Percentiles rank a stretch among this genome's conserved stretches.
Evolutionary conservation across 2,113 vertebrate species (phyloP).

Genomic region (Triplophysa rosa): DNA sequence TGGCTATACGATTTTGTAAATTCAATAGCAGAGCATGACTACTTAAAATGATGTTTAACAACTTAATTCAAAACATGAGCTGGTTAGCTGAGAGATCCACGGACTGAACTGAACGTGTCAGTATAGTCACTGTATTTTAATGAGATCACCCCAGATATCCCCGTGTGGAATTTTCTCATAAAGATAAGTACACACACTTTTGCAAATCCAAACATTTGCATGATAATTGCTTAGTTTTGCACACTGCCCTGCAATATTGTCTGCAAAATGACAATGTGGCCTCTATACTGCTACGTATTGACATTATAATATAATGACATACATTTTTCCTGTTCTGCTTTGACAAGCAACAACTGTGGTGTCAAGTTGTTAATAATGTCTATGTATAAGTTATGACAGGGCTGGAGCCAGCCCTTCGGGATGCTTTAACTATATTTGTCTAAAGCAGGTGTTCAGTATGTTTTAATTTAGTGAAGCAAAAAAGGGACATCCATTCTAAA

Average conservation of each 20-base stretch:
- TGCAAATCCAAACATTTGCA: neutral
- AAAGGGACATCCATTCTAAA: neutral
- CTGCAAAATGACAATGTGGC: slow-evolving; percentile 16
- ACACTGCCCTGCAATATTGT: neutral
- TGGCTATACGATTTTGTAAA: too few species aligned
- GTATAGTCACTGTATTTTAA: too few species aligned
- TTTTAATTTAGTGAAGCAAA: neutral
- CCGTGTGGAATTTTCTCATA: too few species aligned
- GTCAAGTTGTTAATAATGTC: slow-evolving; percentile 20
- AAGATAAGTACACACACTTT: neutral
- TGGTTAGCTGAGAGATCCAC: too few species aligned
- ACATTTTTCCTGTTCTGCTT: neutral
- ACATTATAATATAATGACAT: neutral
- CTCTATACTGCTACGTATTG: neutral
- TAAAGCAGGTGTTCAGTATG: neutral
- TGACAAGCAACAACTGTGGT: slow-evolving; percentile 30
- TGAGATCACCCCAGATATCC: too few species aligned
- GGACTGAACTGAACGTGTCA: too few species aligned
- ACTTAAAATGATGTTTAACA: too few species aligned
- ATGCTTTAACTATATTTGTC: neutral
- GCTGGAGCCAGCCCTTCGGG: neutral
- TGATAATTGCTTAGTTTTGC: slow-evolving; percentile 14
- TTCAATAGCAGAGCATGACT: too few species aligned
- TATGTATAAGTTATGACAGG: slow-evolving; percentile 52
- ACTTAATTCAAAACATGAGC: too few species aligned